Percentiles rank a stretch among this genome's conserved stretches.
Evolutionary conservation across 2,888 invertebrate genomes (phyloP).

Genomic region (Philereme transversata): DNA sequence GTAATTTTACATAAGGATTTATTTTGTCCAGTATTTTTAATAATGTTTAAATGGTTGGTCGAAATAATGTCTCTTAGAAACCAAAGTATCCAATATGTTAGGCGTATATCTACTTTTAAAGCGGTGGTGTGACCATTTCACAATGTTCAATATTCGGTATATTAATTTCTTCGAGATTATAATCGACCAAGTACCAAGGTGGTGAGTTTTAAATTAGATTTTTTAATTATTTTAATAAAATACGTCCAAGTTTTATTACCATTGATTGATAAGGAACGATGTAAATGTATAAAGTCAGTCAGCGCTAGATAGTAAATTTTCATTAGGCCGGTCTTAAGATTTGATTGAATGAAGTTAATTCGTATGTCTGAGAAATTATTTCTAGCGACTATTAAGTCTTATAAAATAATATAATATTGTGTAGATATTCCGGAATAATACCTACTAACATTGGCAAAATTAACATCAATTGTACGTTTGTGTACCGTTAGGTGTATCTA

Average conservation of each 20-base stretch:
- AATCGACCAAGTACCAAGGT: slow-evolving; percentile 58
- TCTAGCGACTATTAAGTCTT: slow-evolving; percentile 26
- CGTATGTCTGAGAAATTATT: slow-evolving; percentile 26
- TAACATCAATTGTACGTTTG: slow-evolving; percentile 47
- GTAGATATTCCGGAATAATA: slow-evolving; percentile 30
- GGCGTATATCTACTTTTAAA: slow-evolving; percentile 50
- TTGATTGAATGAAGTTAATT: slow-evolving; percentile 32
- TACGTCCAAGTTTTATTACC: slow-evolving; percentile 59
- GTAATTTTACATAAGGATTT: slow-evolving; percentile 60
- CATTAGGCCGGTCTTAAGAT: slow-evolving; percentile 44
- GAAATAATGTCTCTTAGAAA: slow-evolving; percentile 61
- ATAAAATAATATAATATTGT: slow-evolving; percentile 20
- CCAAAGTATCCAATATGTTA: slow-evolving; percentile 63
- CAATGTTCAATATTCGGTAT: slow-evolving; percentile 41
- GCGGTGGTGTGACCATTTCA: slow-evolving; percentile 54
- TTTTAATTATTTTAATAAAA: slow-evolving; percentile 50
- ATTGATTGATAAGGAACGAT: slow-evolving; percentile 49
- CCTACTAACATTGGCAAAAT: slow-evolving; percentile 25
- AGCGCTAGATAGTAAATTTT: slow-evolving; percentile 69
- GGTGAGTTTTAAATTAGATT: slow-evolving; percentile 53
- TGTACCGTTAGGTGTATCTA: slow-evolving; percentile 26
- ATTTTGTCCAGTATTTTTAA: slow-evolving; percentile 63
- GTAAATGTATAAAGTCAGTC: slow-evolving; percentile 50
- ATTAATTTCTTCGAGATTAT: slow-evolving; percentile 56
- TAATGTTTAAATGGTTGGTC: slow-evolving; percentile 54